These are phyloP conservation scores for Oryzias woworae DNA, from an alignment of 2,113 vertebrate species.

Conservation along the genomic window DNA sequence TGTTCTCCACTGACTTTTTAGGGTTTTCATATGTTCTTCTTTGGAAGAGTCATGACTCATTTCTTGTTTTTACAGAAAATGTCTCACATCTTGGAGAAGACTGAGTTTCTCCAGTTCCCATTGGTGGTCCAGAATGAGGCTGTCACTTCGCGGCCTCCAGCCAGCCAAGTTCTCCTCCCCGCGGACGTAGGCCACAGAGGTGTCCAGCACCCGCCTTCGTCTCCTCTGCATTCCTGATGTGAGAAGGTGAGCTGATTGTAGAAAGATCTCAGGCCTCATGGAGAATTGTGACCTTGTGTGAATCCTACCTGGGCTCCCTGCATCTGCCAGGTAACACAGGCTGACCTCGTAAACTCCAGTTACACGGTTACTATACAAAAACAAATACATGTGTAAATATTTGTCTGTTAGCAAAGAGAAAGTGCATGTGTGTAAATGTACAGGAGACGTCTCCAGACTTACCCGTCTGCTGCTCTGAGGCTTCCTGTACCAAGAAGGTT, in stretches of 20 bases:
- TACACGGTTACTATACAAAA: conserved; percentile 85
- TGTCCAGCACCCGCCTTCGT: conserved; percentile 91
- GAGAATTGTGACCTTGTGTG: background rate
- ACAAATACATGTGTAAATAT: background rate
- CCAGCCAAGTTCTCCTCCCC: conserved; percentile 97
- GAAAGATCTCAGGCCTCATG: background rate
- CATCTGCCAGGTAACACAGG: conserved; percentile 88
- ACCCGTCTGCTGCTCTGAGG: conserved; percentile 90
- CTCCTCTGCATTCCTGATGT: conserved; percentile 91
- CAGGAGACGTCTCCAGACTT: conserved; percentile 22
- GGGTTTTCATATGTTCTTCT: background rate
- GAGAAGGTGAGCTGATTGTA: background rate
- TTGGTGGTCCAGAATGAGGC: conserved; percentile 96
- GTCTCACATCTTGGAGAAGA: conserved; percentile 89
- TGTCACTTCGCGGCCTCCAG: conserved; percentile 96
- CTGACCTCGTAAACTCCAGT: conserved; percentile 95
- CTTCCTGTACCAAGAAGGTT: conserved; percentile 92
- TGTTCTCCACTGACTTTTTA: background rate
- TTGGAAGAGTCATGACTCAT: background rate
- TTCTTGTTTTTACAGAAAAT: background rate
- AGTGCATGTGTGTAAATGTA: background rate
- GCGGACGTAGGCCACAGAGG: conserved; percentile 91
- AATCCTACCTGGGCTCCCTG: conserved; percentile 89
- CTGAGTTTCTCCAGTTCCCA: conserved; percentile 98
- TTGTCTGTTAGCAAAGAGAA: background rate